phyloP scores from a whole-genome alignment of 2,113 vertebrate genomes.

The Larimichthys polyactis region DNA sequence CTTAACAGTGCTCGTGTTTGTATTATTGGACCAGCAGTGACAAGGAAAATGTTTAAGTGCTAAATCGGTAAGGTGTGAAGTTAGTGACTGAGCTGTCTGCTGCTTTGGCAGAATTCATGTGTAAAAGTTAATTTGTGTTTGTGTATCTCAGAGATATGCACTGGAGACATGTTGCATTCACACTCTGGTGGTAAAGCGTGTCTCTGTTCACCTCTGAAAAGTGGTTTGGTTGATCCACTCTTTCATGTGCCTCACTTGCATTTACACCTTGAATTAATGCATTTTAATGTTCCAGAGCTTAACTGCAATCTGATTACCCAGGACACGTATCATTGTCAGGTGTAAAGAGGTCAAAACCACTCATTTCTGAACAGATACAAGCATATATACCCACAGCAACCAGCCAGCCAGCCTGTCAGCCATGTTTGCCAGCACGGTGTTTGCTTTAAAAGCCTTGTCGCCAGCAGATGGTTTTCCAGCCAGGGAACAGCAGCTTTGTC shows the following conservation, averaged over 20 bases:
- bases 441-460: constrained; percentile 72
- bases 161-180: constrained; percentile 20
- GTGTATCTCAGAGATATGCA: constrained; percentile 14
- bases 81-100: not conserved
- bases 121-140: constrained; percentile 35
- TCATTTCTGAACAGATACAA: constrained; percentile 1
- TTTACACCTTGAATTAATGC: constrained; percentile 33
- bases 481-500: constrained; percentile 69
- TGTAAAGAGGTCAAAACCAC: constrained; percentile 16
- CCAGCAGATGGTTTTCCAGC: constrained; percentile 73
- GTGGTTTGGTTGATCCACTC: not conserved
- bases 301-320: not conserved
- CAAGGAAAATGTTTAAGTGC: not conserved
- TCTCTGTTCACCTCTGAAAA: constrained; percentile 11
- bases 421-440: constrained; percentile 59
- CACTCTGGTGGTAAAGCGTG: constrained; percentile 10
- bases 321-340: constrained; percentile 5
- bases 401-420: constrained; percentile 16
- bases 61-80: not conserved
- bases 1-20: not conserved
- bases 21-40: not conserved
- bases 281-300: constrained; percentile 22
- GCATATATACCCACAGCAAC: constrained; percentile 16
- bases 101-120: not conserved
- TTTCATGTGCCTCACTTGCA: not conserved